phyloP scores from a whole-genome alignment of 2,888 invertebrate species.

The Eupsilia transversa region DNA sequence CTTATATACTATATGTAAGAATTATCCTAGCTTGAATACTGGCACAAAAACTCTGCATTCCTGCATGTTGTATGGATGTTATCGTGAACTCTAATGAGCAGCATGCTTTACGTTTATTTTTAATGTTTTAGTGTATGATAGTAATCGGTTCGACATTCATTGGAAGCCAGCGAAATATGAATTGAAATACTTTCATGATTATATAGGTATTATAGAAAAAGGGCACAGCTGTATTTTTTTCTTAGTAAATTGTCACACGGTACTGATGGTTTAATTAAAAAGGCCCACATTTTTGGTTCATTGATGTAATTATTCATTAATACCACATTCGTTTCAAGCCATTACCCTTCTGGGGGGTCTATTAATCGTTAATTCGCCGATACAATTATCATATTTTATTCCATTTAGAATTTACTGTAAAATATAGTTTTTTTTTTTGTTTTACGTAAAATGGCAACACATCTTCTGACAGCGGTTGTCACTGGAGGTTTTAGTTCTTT shows the following conservation, averaged over 20 bases:
- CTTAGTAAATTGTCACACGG: slow-evolving; percentile 7
- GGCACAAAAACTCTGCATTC: slow-evolving; percentile 49
- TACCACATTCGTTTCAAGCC: neutral
- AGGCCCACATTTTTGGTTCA: neutral
- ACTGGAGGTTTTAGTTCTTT: neutral
- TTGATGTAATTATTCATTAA: slow-evolving; percentile 2
- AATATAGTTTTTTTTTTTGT: slow-evolving; percentile 8
- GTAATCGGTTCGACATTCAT: slow-evolving; percentile 32
- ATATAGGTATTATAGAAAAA: slow-evolving; percentile 1
- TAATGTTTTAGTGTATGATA: slow-evolving; percentile 12
- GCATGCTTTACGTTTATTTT: slow-evolving; percentile 42
- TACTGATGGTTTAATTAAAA: slow-evolving; percentile 30
- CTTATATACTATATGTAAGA: slow-evolving; percentile 33
- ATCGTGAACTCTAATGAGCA: slow-evolving; percentile 42
- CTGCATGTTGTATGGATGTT: slow-evolving; percentile 47
- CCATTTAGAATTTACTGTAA: slow-evolving; percentile 5
- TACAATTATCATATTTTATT: slow-evolving; percentile 19
- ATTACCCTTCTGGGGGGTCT: neutral
- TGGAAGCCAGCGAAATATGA: slow-evolving; percentile 17
- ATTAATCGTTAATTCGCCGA: slow-evolving; percentile 1
- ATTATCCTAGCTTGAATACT: slow-evolving; percentile 37
- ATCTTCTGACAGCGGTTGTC: neutral
- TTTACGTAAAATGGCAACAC: slow-evolving; percentile 8
- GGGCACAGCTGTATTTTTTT: slow-evolving; percentile 15
- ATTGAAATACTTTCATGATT: slow-evolving; percentile 23